Base-by-base conservation (phyloP, 2,888 invertebrate genomes). In the Spilosoma lubricipeda region DNA sequence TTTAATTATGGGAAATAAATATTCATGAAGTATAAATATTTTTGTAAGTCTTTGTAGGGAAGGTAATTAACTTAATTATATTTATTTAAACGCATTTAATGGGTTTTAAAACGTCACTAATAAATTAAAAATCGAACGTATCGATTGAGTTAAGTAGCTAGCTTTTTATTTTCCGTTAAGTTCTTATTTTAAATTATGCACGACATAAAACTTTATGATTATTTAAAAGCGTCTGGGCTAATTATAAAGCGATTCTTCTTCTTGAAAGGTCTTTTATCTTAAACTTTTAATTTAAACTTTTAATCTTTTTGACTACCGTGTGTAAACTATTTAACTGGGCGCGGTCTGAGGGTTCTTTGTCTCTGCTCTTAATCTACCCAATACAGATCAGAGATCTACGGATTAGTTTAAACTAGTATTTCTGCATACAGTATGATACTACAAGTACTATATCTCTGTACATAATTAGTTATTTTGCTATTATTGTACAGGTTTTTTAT, bases 11-110 rank as follows among this genome's bases (percentile, higher is more conserved):
- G 65, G 39, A 73, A 68, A 45, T 63, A 64, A 73, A 77, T 80
- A 83, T 83, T 83, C 81, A 85, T 85, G 76, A 83, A 76, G 71
- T 73, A 65, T 77, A 81, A 80, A 85, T 66, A 79, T 71, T 70
- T 52, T 72, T 36, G 42, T 39, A 33, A 72, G 64, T 59, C 63
- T 74, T 33, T 69, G 18, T 33, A 39, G 67, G 56, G 7, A 67
- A 56, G 30, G 45, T 72, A 68, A 71, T 71, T 36, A 56, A 48
- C 48, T 67, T 67, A 67, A 67, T 48, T 30, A 48, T 33, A 33
- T 67, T 30, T 23, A 67, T 48, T 67, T 39, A 23, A 48, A 33
- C 23, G 48, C 13, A 20, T 48, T 67, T 67, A 67, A 67, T 67
- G 48, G 48, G 48, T 23, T 23, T 67, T 67, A 33, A 20, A 48